These are phyloP conservation scores for Lasiurus cinereus DNA, from an alignment of 2,113 vertebrate species.

Conservation along the genomic window DNA sequence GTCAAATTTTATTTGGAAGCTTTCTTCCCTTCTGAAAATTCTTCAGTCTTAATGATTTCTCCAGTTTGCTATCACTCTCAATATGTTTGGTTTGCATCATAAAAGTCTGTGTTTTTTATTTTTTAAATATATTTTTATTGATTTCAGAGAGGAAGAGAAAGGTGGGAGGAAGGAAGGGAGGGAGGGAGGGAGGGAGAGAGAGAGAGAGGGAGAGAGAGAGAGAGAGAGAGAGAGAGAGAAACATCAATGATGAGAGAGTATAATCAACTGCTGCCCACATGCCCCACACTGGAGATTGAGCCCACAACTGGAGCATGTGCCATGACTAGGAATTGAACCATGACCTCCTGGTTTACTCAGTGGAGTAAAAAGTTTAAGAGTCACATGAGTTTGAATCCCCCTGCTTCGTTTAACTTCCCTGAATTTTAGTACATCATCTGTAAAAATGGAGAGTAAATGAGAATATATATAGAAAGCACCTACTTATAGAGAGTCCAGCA, in stretches of 20 bases:
- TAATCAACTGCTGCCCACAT: too few relatives aligned
- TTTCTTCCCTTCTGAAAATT: neutral
- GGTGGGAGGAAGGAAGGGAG: too few relatives aligned
- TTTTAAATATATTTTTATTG: neutral
- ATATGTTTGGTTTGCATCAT: conserved; percentile 44
- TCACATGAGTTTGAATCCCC: neutral
- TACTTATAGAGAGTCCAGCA: neutral
- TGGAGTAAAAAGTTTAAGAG: neutral
- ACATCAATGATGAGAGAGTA: too few relatives aligned
- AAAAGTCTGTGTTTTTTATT: conserved; percentile 42
- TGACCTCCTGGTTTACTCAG: too few relatives aligned
- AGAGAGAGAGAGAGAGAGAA: too few relatives aligned
- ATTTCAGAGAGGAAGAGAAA: too few relatives aligned
- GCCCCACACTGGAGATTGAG: too few relatives aligned
- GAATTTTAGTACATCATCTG: neutral
- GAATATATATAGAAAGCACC: neutral
- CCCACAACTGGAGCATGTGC: too few relatives aligned
- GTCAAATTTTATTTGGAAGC: conserved; percentile 13
- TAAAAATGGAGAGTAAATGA: neutral
- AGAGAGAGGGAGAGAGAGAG: too few relatives aligned
- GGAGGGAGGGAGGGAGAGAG: too few relatives aligned
- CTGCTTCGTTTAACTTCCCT: neutral
- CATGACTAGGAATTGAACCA: too few relatives aligned
- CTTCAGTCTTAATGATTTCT: neutral
- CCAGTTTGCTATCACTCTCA: neutral